These are phyloP conservation scores for Sparus aurata DNA, from an alignment of 2,797 vertebrate species.

Conservation along the genomic window DNA sequence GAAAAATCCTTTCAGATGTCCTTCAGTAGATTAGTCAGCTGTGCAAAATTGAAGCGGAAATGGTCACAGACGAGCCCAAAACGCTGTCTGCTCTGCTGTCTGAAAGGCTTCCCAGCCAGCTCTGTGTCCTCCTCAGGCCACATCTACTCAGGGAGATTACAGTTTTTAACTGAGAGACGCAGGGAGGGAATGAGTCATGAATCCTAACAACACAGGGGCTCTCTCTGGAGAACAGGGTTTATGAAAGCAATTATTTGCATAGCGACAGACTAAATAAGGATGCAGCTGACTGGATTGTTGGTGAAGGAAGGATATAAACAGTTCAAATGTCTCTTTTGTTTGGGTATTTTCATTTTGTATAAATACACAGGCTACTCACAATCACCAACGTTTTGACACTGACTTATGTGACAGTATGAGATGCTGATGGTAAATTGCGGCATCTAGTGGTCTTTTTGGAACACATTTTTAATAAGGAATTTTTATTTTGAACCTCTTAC, in stretches of 20 bases:
- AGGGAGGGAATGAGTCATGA: neutral
- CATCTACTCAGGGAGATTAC: neutral
- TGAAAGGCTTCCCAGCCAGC: neutral
- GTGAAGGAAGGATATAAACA: neutral
- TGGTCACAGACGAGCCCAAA: neutral
- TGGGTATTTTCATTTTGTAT: neutral
- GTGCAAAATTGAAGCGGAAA: neutral
- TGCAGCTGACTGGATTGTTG: neutral
- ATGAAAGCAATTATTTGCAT: conserved; percentile 8
- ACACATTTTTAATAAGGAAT: neutral
- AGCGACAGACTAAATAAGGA: neutral
- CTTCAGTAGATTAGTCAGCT: neutral
- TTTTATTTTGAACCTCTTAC: neutral
- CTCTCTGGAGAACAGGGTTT: neutral
- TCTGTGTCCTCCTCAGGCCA: neutral
- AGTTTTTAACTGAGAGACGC: neutral
- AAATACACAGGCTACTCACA: neutral
- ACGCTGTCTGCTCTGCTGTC: neutral
- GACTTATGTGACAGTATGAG: neutral
- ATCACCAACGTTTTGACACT: neutral
- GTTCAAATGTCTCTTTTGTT: neutral
- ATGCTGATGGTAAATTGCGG: conserved; percentile 1
- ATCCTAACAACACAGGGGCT: neutral
- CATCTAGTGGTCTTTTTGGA: conserved; percentile 24
- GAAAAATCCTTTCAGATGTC: neutral